Conservation (phyloP, 2,797 vertebrate genomes). For the Sebastes baramenuke region DNA sequence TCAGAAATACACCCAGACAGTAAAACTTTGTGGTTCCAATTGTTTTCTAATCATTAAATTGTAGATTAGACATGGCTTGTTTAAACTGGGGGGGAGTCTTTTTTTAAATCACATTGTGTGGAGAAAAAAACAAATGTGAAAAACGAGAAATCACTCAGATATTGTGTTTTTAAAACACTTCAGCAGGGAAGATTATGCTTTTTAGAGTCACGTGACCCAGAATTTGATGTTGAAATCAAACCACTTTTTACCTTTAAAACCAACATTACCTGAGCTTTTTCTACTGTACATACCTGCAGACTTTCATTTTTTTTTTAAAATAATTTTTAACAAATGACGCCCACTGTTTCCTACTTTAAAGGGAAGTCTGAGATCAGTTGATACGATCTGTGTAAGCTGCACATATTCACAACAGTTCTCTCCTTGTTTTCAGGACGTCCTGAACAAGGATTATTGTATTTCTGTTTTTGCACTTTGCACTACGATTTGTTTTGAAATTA, state of each 20-base stretch:
- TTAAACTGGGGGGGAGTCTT: neutral
- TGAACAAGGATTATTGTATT: constrained; percentile 31
- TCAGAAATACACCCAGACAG: neutral
- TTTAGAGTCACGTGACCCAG: neutral
- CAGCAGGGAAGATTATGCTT: neutral
- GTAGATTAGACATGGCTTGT: neutral
- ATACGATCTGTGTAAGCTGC: constrained; percentile 1
- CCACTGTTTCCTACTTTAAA: neutral
- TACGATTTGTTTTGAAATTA: constrained; percentile 8
- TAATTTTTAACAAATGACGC: neutral
- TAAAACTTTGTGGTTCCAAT: neutral
- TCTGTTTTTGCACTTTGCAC: neutral
- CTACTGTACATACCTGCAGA: neutral
- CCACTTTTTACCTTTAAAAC: neutral
- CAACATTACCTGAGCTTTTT: neutral
- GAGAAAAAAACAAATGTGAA: neutral
- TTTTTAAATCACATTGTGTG: neutral
- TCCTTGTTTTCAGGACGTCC: constrained; percentile 30
- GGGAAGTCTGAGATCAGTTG: constrained; percentile 3
- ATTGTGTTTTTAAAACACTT: neutral
- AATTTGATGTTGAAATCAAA: neutral
- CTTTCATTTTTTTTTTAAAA: neutral
- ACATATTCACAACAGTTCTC: constrained; percentile 21
- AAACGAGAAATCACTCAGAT: neutral
- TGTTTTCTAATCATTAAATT: neutral